Percentiles rank a stretch among this genome's conserved stretches.
Evolutionary conservation across 2,797 vertebrate genomes (phyloP).

Genomic region (Vultur gryphus): DNA sequence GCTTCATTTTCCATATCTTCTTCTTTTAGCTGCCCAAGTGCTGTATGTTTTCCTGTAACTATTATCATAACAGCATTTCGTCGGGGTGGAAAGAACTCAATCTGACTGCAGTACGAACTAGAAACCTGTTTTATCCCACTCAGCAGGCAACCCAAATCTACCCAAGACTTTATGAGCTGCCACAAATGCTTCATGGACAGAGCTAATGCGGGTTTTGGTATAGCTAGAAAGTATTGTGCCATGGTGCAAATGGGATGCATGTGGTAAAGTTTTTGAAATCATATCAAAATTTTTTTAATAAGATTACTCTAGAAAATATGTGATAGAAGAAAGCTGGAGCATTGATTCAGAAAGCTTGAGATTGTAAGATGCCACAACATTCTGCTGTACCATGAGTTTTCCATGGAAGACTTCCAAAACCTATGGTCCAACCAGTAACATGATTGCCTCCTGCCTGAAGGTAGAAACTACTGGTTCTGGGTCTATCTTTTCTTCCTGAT

Average conservation of each 20-base stretch:
- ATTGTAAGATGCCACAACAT: neutral
- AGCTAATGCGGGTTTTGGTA: neutral
- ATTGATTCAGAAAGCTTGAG: neutral
- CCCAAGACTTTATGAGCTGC: neutral
- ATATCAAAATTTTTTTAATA: neutral
- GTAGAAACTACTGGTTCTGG: neutral
- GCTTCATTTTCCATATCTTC: neutral
- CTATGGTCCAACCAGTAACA: neutral
- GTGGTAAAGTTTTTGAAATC: neutral
- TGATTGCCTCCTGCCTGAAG: neutral
- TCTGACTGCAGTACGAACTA: neutral
- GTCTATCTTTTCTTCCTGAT: neutral
- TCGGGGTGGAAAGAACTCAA: neutral
- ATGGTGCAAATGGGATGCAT: neutral
- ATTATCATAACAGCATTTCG: neutral
- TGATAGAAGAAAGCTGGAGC: neutral
- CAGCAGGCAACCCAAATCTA: neutral
- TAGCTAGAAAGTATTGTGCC: neutral
- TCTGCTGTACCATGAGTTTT: neutral
- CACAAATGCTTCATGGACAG: neutral
- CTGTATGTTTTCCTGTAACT: neutral
- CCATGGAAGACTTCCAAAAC: neutral
- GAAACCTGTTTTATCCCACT: neutral
- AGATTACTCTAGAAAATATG: neutral
- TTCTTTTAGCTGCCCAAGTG: neutral